Evolutionary conservation across 1,140 invertebrate species (phyloP), one percentile per base, ranked within the genome.

Genomic region (Chelonus insularis): DNA sequence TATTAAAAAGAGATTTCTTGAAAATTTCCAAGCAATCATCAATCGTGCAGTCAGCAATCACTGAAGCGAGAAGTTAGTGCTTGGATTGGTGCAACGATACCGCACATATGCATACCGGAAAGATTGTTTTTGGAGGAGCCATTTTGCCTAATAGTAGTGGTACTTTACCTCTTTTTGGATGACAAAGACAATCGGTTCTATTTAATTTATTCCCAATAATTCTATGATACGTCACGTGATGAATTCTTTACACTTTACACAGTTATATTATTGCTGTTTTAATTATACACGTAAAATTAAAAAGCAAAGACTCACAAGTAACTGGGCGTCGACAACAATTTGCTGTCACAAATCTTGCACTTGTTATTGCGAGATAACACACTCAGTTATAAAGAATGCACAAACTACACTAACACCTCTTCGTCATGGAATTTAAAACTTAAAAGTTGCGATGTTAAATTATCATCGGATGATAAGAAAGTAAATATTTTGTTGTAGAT

Each of bases 251-350:
- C 25, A 29, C 25, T 29, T 43, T 18, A 16, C 8, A 16, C 41
- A 43, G 8, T 9, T 43, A 43, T 43, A 16, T 5, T 1, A 2
- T 43, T 5, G 4, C 12, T 43, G 12, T 14, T 14, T 8, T 9
- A 43, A 43, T 16, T 14, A 14, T 43, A 43, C 41, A 43, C 18
- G 63, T 62, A 25, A 51, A 56, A 54, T 64, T 57, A 20, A 47
- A 50, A 25, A 39, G 61, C 65, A 69, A 63, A 68, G 60, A 76
- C 70, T 75, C 72, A 76, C 74, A 37, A 72, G 66, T 57, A 76
- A 77, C 71, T 75, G 75, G 75, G 75, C 75, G 75, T 77, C 72
- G 72, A 75, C 74, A 71, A 64, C 67, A 71, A 65, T 71, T 55
- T 52, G 57, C 57, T 62, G 62, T 68, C 65, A 66, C 60, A 63